phyloP scores from a whole-genome alignment of 2,113 vertebrate species.

The Upupa epops region DNA sequence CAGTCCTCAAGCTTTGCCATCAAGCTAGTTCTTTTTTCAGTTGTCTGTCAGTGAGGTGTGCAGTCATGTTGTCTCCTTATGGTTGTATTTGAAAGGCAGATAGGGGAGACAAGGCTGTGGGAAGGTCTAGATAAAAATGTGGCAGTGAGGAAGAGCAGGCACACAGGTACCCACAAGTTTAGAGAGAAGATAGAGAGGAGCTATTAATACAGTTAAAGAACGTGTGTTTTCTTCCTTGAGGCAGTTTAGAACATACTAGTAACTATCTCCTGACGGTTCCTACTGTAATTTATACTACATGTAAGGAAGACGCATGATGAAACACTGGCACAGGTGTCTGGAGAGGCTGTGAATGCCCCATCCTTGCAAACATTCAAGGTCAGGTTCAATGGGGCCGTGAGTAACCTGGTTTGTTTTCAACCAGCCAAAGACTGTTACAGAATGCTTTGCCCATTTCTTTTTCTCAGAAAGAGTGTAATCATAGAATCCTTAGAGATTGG shows the following conservation, averaged over 20 bases:
- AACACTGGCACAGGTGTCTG: too few relatives aligned
- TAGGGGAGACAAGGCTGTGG: neutral
- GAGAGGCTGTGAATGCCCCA: too few relatives aligned
- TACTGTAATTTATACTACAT: too few relatives aligned
- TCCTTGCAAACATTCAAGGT: too few relatives aligned
- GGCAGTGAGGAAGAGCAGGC: neutral
- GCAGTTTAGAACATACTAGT: neutral
- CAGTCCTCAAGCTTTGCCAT: neutral
- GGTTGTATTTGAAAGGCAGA: neutral
- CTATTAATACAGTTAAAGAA: neutral
- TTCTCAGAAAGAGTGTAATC: too few relatives aligned
- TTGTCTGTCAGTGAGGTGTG: neutral
- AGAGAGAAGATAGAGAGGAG: neutral
- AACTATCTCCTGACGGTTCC: neutral
- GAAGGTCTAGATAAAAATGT: neutral
- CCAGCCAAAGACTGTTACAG: too few relatives aligned
- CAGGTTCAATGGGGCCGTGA: too few relatives aligned
- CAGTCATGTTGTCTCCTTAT: neutral
- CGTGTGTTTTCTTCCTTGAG: rapidly evolving
- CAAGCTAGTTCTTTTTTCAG: neutral
- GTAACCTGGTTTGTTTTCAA: too few relatives aligned
- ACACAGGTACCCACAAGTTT: rapidly evolving
- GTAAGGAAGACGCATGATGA: neutral
- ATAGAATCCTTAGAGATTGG: too few relatives aligned
- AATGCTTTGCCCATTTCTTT: too few relatives aligned